Conservation (phyloP, 2,113 vertebrate species). For the Strix aluco region DNA sequence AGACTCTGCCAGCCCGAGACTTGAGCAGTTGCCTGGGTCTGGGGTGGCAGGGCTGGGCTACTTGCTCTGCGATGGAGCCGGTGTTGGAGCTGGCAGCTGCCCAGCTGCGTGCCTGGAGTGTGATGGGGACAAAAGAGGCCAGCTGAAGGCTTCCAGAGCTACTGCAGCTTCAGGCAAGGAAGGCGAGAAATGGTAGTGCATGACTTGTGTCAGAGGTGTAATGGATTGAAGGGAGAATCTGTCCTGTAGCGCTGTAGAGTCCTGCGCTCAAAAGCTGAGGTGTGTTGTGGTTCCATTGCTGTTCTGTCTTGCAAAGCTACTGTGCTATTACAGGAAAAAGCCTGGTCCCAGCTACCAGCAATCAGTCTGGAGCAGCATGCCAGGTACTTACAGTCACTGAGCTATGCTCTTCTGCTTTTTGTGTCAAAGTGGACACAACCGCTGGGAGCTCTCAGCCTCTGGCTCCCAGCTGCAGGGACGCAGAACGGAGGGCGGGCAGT, state of each 20-base stretch:
- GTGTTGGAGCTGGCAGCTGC: not conserved
- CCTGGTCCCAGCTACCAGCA: not conserved
- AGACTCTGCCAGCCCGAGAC: not conserved
- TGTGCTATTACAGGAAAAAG: not conserved
- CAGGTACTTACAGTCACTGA: not conserved
- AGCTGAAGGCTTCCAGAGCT: not conserved
- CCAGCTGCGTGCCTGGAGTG: not conserved
- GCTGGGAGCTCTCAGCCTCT: not conserved
- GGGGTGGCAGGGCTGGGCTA: not conserved
- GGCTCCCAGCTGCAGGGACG: not conserved
- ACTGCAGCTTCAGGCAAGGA: not conserved
- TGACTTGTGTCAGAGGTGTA: not conserved
- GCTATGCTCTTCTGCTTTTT: not conserved
- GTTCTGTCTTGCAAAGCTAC: not conserved
- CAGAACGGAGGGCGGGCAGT: not conserved
- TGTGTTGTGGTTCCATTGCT: not conserved
- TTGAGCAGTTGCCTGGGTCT: rapidly evolving
- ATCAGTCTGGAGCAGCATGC: not conserved
- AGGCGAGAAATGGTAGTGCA: not conserved
- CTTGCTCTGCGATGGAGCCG: not conserved
- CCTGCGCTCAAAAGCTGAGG: rapidly evolving
- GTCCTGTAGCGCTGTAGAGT: not conserved
- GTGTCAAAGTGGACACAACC: not conserved
- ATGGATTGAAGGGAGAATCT: not conserved
- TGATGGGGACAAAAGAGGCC: rapidly evolving